Evolutionary conservation across 2,888 invertebrate genomes (phyloP), one percentile per base, ranked within the genome.

Genomic region (Serrognathus titanus): DNA sequence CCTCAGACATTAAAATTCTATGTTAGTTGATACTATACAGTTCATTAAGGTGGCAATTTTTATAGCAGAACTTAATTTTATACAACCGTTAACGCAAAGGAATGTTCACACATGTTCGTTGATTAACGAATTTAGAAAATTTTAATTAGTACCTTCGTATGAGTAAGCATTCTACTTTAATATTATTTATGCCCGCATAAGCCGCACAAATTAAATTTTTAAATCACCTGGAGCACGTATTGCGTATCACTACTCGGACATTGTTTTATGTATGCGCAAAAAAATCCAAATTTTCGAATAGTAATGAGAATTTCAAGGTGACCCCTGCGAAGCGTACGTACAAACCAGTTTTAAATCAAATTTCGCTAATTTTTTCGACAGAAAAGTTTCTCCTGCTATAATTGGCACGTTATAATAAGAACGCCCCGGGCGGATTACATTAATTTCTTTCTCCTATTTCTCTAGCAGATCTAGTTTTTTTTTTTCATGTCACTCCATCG

Each of bases 361-460:
- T 56, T 56, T 56, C 56, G 56, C 56, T 51, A 56, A 48, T 56
- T 52, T 56, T 56, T 55, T 45, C 43, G 54, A 49, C 54, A 49
- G 49, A 55, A 48, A 55, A 55, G 54, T 55, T 55, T 55, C 54
- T 55, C 54, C 54, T 55, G 48, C 49, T 48, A 55, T 55, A 55
- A 55, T 55, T 55, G 50, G 49, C 48, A 49, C 54, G 20, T 49
- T 13, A 16, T 49, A 49, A 49, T 49, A 38, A 49, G 36, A 10
- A 37, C 6, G 38, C 49, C 49, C 38, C 11, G 6, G 20, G 49
- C 37, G 37, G 2, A 38, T 49, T 49, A 20, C 38, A 49, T 48
- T 31, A 31, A 49, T 49, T 49, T 49, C 49, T 49, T 49, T 49
- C 49, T 37, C 49, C 49, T 37, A 38, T 38, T 38, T 38, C 20